These are phyloP conservation scores for Ditylenchus dipsaci DNA, from an alignment of 1,140 invertebrate genomes.

Conservation along the genomic window DNA sequence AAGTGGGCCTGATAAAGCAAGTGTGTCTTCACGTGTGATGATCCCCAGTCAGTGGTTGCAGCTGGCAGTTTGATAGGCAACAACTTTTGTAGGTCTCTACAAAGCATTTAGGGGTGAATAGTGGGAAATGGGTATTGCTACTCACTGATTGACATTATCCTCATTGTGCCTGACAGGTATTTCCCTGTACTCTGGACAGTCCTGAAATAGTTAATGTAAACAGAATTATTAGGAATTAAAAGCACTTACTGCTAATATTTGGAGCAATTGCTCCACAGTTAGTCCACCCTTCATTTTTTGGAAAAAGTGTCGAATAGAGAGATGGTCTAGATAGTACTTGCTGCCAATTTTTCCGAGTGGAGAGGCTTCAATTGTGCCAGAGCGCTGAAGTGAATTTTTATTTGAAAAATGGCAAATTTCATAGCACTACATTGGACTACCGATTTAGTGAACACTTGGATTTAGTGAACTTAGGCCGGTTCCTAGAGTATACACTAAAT, in stretches of 20 bases:
- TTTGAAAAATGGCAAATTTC: too few species aligned
- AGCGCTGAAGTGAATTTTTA: background rate
- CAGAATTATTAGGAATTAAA: conserved; percentile 3
- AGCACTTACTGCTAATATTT: conserved; percentile 67
- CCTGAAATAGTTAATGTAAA: conserved; percentile 57
- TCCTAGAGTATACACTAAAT: too few species aligned
- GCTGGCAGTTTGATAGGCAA: conserved; percentile 25
- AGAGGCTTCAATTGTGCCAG: conserved; percentile 59
- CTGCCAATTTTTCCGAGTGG: conserved; percentile 87
- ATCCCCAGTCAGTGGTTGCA: conserved; percentile 47
- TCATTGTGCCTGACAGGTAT: conserved; percentile 97
- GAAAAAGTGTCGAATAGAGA: conserved; percentile 79
- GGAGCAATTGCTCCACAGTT: conserved; percentile 71
- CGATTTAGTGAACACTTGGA: too few species aligned
- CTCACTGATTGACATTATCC: conserved; percentile 78
- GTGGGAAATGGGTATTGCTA: too few species aligned
- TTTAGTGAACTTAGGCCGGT: too few species aligned
- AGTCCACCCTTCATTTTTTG: conserved; percentile 66
- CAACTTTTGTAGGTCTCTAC: conserved; percentile 17
- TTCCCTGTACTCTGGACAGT: conserved; percentile 85
- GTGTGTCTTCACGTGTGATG: conserved; percentile 79
- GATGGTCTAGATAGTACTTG: conserved; percentile 92
- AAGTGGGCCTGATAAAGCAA: conserved; percentile 90
- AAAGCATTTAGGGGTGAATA: conserved; percentile 2
- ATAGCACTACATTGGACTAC: too few species aligned